phyloP scores from a whole-genome alignment of 1,140 invertebrate genomes.

The Euura lappo region DNA sequence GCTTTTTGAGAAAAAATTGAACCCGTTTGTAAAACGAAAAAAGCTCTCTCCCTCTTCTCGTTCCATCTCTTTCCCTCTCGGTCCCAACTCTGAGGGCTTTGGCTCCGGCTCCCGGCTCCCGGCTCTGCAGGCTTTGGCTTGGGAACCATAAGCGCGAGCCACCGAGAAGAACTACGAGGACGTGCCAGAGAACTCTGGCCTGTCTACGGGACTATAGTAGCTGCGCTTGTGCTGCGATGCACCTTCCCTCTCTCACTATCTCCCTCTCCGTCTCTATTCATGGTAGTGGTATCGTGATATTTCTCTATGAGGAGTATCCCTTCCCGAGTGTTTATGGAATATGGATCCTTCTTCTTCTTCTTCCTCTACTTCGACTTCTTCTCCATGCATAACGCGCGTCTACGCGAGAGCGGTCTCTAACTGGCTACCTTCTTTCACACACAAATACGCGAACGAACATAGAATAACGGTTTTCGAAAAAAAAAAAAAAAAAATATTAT shows the following conservation, averaged over 20 bases:
- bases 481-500: neutral
- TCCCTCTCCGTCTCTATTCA: neutral
- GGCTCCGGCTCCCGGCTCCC: constrained; percentile 7
- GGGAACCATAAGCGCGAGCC: constrained; percentile 38
- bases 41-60: constrained; percentile 43
- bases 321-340: neutral
- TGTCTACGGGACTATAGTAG: too few relatives aligned
- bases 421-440: too few relatives aligned
- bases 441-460: neutral
- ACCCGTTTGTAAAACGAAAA: constrained; percentile 62
- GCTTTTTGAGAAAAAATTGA: constrained; percentile 62
- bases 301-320: too few relatives aligned
- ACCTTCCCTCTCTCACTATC: neutral
- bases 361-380: neutral
- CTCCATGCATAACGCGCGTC: neutral
- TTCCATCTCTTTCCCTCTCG: constrained; percentile 20
- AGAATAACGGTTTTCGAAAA: neutral
- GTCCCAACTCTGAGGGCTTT: constrained; percentile 10
- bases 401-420: too few relatives aligned
- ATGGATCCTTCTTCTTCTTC: neutral
- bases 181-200: neutral
- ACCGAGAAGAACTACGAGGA: neutral
- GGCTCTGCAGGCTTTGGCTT: constrained; percentile 32
- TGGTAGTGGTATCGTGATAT: too few relatives aligned
- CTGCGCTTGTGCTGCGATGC: too few relatives aligned